Base-by-base conservation (phyloP, 2,888 invertebrate species). In the Tetrapedia diversipes region DNA sequence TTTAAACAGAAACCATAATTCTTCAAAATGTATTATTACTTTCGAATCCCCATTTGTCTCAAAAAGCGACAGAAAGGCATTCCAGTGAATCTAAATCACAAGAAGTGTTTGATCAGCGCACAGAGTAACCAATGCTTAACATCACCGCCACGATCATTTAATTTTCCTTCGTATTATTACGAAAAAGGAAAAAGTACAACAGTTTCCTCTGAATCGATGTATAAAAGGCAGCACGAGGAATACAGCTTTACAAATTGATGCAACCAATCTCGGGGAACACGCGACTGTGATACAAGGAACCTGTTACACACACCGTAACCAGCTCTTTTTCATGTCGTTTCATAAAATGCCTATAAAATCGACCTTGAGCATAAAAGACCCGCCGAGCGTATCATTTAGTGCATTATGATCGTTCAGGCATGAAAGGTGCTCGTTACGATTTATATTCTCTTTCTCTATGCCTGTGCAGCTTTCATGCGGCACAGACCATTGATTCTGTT, bases 311-410 rank as follows among this genome's bases (percentile, higher is more conserved):
- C 60, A 29, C 32, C 43, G 37, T 24, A 11, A 32, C 32, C 49
- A 45, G 41, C 19, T 34, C 63, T 63, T 76, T 77, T 60, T 77
- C 77, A 34, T 77, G 66, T 37, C 57, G 61, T 81, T 74, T 82
- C 53, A 70, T 64, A 73, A 70, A 82, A 82, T 63, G 80, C 65
- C 51, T 51, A 69, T 27, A 53, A 65, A 43, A 82, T 73, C 82
- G 73, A 77, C 77, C 82, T 82, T 83, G 82, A 66, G 74, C 59
- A 72, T 80, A 83, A 83, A n/a, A 82, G 74, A 68, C 47, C 80
- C 56, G 45, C 74, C 60, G 71, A 83, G 74, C 77, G 74, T 83
- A 77, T 82, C 66, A 77, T 80, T 83, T 77, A 83, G 71, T 67
- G 43, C 83, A 82, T 82, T 77, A 82, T 65, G 77, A 39, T 56